Percentiles rank a stretch among this genome's conserved stretches.
phyloP scores from a whole-genome alignment of 2,888 invertebrate species.

The Drosophila meridiana region DNA sequence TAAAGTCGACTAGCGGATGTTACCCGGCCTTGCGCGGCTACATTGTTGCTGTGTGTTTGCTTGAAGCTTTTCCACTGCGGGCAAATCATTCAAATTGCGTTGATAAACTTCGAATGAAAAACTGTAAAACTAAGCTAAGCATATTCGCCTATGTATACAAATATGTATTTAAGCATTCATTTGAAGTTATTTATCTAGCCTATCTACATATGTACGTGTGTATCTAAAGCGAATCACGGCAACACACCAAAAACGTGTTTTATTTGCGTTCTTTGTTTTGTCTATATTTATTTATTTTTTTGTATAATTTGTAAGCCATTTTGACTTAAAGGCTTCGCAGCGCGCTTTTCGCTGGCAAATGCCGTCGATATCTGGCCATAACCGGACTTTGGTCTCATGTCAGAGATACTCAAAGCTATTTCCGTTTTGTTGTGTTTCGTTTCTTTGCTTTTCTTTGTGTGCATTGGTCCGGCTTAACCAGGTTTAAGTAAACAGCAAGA shows the following conservation, averaged over 20 bases:
- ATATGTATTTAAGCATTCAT: background rate
- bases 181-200: background rate
- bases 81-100: background rate
- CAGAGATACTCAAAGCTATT: conserved; percentile 38
- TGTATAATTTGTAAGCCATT: conserved; percentile 41
- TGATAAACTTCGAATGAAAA: background rate
- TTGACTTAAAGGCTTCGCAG: conserved; percentile 48
- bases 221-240: conserved; percentile 11
- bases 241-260: conserved; percentile 28
- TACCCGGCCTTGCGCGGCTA: conserved; percentile 8
- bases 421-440: conserved; percentile 28
- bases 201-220: conserved; percentile 6
- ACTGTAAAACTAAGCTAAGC: background rate
- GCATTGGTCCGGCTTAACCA: conserved; percentile 17
- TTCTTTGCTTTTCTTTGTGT: conserved; percentile 21
- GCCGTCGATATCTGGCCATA: conserved; percentile 58
- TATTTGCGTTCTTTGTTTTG: conserved; percentile 15
- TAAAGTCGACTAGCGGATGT: conserved; percentile 8
- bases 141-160: background rate
- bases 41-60: background rate
- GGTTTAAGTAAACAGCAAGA: conserved; percentile 50
- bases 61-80: background rate
- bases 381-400: conserved; percentile 59
- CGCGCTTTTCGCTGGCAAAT: conserved; percentile 49
- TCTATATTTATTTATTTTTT: background rate